phyloP scores from a whole-genome alignment of 2,888 invertebrate genomes.

The Drosophila neonasuta region DNA sequence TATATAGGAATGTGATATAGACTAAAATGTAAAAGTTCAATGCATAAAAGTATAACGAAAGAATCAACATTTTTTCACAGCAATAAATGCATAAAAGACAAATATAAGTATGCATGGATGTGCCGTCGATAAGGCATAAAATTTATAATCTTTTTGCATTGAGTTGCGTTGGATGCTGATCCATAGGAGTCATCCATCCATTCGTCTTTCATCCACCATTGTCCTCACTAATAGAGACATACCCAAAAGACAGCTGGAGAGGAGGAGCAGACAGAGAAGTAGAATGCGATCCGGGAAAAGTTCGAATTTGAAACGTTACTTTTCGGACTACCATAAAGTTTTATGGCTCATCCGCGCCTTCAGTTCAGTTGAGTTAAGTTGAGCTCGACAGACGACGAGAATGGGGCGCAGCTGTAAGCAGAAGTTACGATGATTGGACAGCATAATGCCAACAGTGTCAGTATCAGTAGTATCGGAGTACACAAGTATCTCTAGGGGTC shows the following conservation, averaged over 20 bases:
- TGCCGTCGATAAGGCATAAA: slow-evolving; percentile 53
- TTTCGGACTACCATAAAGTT: slow-evolving; percentile 67
- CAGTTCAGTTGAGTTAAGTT: background rate
- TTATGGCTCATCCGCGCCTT: slow-evolving; percentile 54
- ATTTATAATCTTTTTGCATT: slow-evolving; percentile 72
- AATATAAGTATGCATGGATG: slow-evolving; percentile 35
- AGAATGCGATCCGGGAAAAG: slow-evolving; percentile 18
- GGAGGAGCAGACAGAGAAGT: slow-evolving; percentile 1
- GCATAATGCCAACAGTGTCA: slow-evolving; percentile 21
- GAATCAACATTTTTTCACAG: slow-evolving; percentile 78
- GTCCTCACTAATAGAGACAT: slow-evolving; percentile 74
- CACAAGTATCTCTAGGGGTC: slow-evolving; percentile 57
- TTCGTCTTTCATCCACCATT: slow-evolving; percentile 36
- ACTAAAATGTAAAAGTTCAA: slow-evolving; percentile 67
- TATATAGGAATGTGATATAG: slow-evolving; percentile 22
- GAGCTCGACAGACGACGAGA: slow-evolving; percentile 50
- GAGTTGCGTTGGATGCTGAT: slow-evolving; percentile 43
- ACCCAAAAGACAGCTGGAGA: slow-evolving; percentile 50
- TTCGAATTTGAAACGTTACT: slow-evolving; percentile 69
- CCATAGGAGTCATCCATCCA: slow-evolving; percentile 1
- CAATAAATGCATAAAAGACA: slow-evolving; percentile 74
- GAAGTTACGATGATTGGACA: slow-evolving; percentile 71
- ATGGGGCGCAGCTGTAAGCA: slow-evolving; percentile 75
- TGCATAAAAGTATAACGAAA: slow-evolving; percentile 66
- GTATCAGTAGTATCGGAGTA: slow-evolving; percentile 11